phyloP scores from a whole-genome alignment of 2,113 vertebrate species.

The Paedocypris sp. region DNA sequence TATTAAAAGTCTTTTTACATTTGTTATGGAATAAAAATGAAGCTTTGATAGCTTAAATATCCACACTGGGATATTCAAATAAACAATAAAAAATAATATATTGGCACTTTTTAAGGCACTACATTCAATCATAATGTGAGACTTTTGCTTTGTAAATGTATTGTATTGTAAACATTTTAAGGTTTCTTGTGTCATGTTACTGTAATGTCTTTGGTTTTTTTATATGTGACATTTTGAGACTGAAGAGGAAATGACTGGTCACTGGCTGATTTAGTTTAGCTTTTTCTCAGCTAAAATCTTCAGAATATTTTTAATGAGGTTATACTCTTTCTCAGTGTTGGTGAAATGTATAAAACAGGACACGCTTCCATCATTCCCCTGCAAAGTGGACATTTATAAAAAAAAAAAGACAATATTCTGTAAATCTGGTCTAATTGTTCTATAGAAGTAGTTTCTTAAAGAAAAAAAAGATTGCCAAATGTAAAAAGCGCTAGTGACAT shows the following conservation, averaged over 20 bases:
- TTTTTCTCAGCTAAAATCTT: background rate
- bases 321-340: no score
- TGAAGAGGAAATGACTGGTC: no score
- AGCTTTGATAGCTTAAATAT: slow-evolving; percentile 1
- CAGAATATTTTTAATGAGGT: background rate
- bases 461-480: no score
- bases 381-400: no score
- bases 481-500: no score
- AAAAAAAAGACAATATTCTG: no score
- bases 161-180: slow-evolving; percentile 7
- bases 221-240: background rate
- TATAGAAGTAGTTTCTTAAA: no score
- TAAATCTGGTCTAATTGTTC: no score
- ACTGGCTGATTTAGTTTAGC: background rate
- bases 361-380: no score
- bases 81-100: background rate
- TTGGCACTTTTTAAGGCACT: background rate
- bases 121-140: no score
- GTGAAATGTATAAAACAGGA: no score
- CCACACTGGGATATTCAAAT: background rate
- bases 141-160: no score
- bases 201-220: background rate
- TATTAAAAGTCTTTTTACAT: background rate
- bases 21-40: background rate
- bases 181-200: background rate